Percentiles rank a stretch among this genome's conserved stretches.
Evolutionary conservation across 2,888 invertebrate genomes (phyloP).

Genomic region (Caenorhabditis sp.): DNA sequence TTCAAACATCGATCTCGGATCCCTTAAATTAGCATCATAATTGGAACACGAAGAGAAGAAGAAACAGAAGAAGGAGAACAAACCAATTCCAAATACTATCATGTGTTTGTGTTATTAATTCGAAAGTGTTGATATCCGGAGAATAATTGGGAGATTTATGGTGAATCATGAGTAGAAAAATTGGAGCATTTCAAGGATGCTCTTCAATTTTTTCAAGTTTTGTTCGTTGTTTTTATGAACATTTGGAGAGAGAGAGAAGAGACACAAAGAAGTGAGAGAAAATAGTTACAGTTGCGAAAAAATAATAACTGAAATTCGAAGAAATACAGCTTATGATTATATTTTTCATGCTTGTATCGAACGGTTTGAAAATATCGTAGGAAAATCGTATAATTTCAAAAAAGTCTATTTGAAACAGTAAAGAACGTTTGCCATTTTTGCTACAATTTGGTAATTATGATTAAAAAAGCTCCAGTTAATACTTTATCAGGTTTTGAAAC

Average conservation of each 20-base stretch:
- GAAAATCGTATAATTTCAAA: no score
- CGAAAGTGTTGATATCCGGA: background rate
- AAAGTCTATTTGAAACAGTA: no score
- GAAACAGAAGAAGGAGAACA: background rate
- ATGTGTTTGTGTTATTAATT: background rate
- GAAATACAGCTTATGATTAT: no score
- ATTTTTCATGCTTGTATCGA: no score
- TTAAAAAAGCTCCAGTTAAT: no score
- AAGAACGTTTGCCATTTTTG: no score
- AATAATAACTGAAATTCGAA: no score
- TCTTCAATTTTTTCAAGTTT: background rate
- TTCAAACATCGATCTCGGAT: background rate
- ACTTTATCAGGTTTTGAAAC: no score
- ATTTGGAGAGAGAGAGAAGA: background rate
- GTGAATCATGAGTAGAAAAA: background rate
- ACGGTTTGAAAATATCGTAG: no score
- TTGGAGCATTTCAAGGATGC: background rate
- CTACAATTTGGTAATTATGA: no score
- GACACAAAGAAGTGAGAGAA: background rate
- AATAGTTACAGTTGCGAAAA: no score
- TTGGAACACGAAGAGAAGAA: background rate
- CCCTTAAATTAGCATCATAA: background rate
- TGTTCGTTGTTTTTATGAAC: background rate
- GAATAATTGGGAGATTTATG: background rate
- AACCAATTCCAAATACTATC: no score